Percentiles rank a stretch among this genome's conserved stretches.
phyloP scores from a whole-genome alignment of 2,888 invertebrate species.

The Yponomeuta evonymella region DNA sequence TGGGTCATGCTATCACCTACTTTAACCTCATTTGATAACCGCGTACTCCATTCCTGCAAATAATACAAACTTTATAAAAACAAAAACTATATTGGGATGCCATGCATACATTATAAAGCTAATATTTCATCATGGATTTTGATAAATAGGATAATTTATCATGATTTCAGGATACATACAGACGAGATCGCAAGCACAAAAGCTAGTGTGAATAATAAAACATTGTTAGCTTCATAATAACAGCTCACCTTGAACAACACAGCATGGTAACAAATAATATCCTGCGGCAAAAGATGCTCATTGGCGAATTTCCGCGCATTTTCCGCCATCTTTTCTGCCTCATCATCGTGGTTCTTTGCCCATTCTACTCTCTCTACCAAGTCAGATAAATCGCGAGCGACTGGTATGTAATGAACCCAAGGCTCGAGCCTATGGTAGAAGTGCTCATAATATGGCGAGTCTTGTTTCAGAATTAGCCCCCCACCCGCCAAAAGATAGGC shows the following conservation, averaged over 20 bases:
- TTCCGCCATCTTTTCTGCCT: constrained; percentile 79
- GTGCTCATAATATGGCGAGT: constrained; percentile 95
- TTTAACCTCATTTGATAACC: constrained; percentile 65
- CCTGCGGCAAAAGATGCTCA: constrained; percentile 85
- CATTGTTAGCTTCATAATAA: neutral
- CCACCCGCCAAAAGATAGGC: constrained; percentile 94
- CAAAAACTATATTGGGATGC: neutral
- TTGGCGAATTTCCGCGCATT: constrained; percentile 83
- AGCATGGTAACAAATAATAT: constrained; percentile 93
- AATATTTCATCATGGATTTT: neutral
- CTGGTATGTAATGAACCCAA: constrained; percentile 88
- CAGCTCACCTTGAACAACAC: constrained; percentile 55
- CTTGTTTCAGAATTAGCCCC: constrained; percentile 92
- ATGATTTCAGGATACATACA: neutral
- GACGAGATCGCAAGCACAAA: neutral
- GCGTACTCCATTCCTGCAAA: constrained; percentile 84
- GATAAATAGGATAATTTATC: neutral
- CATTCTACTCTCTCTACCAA: constrained; percentile 85
- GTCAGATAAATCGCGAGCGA: constrained; percentile 87
- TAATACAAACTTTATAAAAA: constrained; percentile 13
- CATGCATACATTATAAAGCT: neutral
- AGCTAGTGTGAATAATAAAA: neutral
- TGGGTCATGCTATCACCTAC: constrained; percentile 51
- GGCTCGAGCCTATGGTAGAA: constrained; percentile 88
- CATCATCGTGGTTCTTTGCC: constrained; percentile 83